A percentile compares a stretch with the other conserved stretches of the same genome.
Conservation (phyloP, 2,113 vertebrate genomes). For the Petromus typicus region DNA sequence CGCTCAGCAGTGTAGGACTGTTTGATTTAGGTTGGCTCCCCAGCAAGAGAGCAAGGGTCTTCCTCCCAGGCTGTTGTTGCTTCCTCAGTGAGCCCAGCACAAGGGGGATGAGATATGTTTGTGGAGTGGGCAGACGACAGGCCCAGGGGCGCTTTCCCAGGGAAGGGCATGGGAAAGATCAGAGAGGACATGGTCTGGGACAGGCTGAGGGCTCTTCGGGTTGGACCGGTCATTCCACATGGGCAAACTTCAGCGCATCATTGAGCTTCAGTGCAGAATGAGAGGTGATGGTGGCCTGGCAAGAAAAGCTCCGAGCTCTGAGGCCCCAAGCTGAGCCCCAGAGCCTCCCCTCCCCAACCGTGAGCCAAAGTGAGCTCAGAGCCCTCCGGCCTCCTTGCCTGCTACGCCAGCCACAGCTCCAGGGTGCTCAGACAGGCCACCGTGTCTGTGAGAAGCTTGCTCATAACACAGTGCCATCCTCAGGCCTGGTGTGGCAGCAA, state of each 20-base stretch:
- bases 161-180: neutral
- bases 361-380: neutral
- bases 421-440: neutral
- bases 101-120: neutral
- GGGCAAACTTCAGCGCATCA: neutral
- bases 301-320: neutral
- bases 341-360: neutral
- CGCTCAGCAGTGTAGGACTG: neutral
- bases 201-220: neutral
- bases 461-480: neutral
- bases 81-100: neutral
- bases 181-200: neutral
- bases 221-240: neutral
- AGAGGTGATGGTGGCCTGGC: neutral
- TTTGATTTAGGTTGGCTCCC: neutral
- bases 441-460: neutral
- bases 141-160: neutral
- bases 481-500: neutral
- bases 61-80: too few relatives aligned
- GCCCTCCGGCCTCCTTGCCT: rapidly evolving
- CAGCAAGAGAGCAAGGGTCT: neutral
- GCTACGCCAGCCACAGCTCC: neutral
- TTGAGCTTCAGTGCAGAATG: neutral
- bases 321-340: rapidly evolving
- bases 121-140: neutral